These are phyloP conservation scores for Sepiola atlantica DNA, from an alignment of 2,888 invertebrate genomes.

Conservation along the genomic window DNA sequence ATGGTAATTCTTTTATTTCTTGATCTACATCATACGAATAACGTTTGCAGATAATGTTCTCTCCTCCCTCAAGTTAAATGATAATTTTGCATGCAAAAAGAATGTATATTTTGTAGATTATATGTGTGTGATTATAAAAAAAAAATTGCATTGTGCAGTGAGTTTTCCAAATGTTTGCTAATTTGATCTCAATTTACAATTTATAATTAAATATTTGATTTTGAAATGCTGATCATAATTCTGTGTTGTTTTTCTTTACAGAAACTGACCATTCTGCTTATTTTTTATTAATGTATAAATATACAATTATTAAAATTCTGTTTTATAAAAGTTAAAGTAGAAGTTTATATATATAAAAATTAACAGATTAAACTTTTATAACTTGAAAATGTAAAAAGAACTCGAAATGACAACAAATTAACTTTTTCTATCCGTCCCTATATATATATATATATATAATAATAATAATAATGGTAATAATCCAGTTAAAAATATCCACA, in stretches of 20 bases:
- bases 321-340: no score
- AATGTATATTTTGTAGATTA: background rate
- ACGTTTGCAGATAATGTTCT: background rate
- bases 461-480: no score
- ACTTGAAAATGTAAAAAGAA: no score
- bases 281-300: no score
- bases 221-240: background rate
- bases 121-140: background rate
- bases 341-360: no score
- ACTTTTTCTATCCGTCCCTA: no score
- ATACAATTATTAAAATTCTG: no score
- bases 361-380: no score
- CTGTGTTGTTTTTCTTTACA: background rate
- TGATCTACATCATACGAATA: background rate
- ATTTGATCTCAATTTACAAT: no score
- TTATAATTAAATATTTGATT: background rate
- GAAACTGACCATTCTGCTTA: background rate
- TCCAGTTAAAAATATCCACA: no score
- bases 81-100: background rate
- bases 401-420: no score
- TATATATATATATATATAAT: no score
- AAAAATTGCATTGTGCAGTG: background rate
- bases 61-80: background rate
- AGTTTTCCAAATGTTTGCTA: background rate
- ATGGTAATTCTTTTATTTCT: constrained; percentile 46